These are phyloP conservation scores for Pegoplata infirma DNA, from an alignment of 2,888 invertebrate genomes.

Conservation along the genomic window DNA sequence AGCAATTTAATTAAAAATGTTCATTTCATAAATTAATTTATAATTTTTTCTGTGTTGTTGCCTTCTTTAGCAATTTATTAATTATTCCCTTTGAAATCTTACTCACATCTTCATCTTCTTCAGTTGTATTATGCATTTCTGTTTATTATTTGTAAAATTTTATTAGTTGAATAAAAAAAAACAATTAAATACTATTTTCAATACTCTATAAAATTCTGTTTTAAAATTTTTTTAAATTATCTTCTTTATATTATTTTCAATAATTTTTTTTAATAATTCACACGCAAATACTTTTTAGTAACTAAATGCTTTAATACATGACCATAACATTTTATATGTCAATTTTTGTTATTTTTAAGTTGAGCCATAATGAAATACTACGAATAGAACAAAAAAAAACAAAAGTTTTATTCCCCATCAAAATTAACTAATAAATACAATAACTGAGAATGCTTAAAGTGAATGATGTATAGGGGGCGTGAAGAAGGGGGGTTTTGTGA, in stretches of 20 bases:
- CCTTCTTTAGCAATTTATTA: too few species aligned
- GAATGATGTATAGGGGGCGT: background rate
- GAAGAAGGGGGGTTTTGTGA: background rate
- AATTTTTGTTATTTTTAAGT: slow-evolving; percentile 32
- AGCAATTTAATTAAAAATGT: slow-evolving; percentile 22
- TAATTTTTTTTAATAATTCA: slow-evolving; percentile 38
- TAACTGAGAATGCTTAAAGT: too few species aligned
- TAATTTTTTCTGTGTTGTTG: too few species aligned
- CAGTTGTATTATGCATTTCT: slow-evolving; percentile 37
- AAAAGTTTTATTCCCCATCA: background rate
- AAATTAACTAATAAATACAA: background rate
- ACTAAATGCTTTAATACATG: slow-evolving; percentile 43
- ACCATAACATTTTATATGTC: slow-evolving; percentile 58
- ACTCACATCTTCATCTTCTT: slow-evolving; percentile 53
- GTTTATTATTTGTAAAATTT: background rate
- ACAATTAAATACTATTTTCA: background rate
- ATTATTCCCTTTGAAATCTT: too few species aligned
- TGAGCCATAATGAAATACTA: background rate
- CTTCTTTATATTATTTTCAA: background rate
- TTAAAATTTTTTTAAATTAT: background rate
- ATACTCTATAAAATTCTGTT: background rate
- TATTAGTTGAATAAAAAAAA: background rate
- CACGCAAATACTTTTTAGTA: slow-evolving; percentile 48
- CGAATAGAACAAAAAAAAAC: too few species aligned
- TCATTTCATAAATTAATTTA: too few species aligned